A percentile compares a stretch with the other conserved stretches of the same genome.
These are phyloP conservation scores for Trichomalopsis sarcophagae DNA, from an alignment of 1,140 invertebrate species.

Conservation along the genomic window DNA sequence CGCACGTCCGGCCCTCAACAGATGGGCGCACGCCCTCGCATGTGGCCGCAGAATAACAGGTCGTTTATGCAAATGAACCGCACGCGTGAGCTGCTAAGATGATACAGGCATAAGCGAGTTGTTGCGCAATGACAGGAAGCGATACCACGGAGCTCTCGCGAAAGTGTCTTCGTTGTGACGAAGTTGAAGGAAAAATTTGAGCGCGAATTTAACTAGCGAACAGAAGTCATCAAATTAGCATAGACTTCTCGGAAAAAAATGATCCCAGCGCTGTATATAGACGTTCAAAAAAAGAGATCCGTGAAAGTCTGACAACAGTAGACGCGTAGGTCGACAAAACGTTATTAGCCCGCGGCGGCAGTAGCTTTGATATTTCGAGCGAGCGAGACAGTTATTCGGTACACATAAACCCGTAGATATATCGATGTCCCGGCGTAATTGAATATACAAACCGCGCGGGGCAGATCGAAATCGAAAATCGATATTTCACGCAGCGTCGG, in stretches of 20 bases:
- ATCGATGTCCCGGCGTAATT: constrained; percentile 18
- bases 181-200: neutral
- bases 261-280: no score
- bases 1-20: neutral
- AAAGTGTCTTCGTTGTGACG: neutral
- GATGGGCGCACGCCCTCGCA: neutral
- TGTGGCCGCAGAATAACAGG: constrained; percentile 10
- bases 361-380: constrained; percentile 7
- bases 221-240: no score
- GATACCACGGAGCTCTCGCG: neutral
- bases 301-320: constrained; percentile 17
- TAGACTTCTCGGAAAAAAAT: no score
- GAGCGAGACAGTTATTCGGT: neutral
- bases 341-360: neutral
- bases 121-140: neutral
- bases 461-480: constrained; percentile 21
- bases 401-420: neutral
- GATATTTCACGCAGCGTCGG: constrained; percentile 14
- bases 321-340: constrained; percentile 8
- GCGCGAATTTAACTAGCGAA: no score
- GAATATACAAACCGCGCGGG: constrained; percentile 5
- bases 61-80: constrained; percentile 21
- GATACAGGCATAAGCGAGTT: neutral
- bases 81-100: neutral
- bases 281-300: neutral